Evolutionary conservation across 1,140 invertebrate genomes (phyloP).

Genomic region (Microvelia longipes): DNA sequence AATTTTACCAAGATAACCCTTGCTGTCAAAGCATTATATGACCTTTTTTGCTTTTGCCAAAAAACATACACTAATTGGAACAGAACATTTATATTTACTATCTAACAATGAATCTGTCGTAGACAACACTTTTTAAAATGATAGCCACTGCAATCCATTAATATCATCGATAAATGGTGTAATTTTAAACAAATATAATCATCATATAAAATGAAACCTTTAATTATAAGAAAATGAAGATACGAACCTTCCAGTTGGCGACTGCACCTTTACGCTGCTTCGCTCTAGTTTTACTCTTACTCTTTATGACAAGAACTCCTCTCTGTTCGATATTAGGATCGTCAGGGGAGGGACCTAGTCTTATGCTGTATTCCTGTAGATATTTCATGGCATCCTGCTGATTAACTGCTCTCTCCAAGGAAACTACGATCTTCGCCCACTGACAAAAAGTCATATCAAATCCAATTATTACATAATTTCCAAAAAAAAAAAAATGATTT

Average conservation of each 20-base stretch:
- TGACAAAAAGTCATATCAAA: slow-evolving; percentile 31
- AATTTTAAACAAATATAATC: no score
- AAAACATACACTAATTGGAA: no score
- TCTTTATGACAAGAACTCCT: slow-evolving; percentile 95
- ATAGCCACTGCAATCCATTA: no score
- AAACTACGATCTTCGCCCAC: slow-evolving; percentile 97
- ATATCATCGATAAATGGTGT: no score
- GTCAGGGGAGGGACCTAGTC: slow-evolving; percentile 59
- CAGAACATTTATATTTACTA: no score
- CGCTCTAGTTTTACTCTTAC: slow-evolving; percentile 86
- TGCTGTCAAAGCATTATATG: no score
- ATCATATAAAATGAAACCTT: no score
- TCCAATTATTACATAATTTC: neutral
- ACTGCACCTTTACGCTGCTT: slow-evolving; percentile 93
- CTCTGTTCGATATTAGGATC: slow-evolving; percentile 65
- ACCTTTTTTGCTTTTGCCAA: no score
- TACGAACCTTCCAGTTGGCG: slow-evolving; percentile 82
- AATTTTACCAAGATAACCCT: no score
- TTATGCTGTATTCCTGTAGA: slow-evolving; percentile 88
- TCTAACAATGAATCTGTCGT: no score
- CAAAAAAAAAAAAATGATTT: neutral
- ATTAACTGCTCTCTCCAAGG: slow-evolving; percentile 79
- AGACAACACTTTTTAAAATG: no score
- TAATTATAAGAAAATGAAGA: no score
- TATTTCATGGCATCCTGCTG: slow-evolving; percentile 76